Conservation (phyloP, 37 sponge, comb jelly and placozoan species). For the Lycopodina hypogea region DNA sequence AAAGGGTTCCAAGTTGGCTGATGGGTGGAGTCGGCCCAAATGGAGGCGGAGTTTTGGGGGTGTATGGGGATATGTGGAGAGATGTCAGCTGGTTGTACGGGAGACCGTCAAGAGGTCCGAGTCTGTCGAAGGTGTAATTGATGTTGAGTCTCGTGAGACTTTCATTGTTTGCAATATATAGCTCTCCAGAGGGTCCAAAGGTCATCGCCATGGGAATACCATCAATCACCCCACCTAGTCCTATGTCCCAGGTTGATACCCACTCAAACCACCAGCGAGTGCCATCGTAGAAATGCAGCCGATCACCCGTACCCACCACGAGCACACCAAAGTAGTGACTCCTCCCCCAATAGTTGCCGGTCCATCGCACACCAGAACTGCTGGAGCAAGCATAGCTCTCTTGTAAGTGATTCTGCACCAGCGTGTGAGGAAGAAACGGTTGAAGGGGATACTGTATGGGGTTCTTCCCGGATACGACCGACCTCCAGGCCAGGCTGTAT, state of each 20-base stretch:
- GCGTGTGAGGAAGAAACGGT: constrained; percentile 8
- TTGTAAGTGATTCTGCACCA: neutral
- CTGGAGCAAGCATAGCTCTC: constrained; percentile 9
- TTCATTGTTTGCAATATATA: constrained; percentile 72
- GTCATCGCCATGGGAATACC: constrained; percentile 58
- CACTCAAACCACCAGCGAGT: constrained; percentile 80
- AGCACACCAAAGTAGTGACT: constrained; percentile 59
- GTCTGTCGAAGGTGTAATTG: constrained; percentile 77
- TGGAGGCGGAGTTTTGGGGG: constrained; percentile 22
- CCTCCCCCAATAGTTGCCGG: neutral
- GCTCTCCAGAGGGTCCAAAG: constrained; percentile 60
- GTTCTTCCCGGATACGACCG: neutral
- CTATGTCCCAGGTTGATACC: constrained; percentile 62
- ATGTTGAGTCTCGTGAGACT: constrained; percentile 60
- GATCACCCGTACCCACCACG: constrained; percentile 46
- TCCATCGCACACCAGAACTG: neutral
- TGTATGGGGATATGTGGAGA: constrained; percentile 27
- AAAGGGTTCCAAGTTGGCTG: constrained; percentile 16
- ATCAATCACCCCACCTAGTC: constrained; percentile 83
- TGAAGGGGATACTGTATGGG: too few relatives aligned
- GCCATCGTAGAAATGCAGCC: constrained; percentile 74
- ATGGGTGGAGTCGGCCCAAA: neutral
- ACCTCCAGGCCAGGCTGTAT: constrained; percentile 41
- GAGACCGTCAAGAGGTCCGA: constrained; percentile 73
- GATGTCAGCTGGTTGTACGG: constrained; percentile 55